Base-by-base conservation (phyloP, 2,888 invertebrate genomes). In the Epirrhoe alternata region DNA sequence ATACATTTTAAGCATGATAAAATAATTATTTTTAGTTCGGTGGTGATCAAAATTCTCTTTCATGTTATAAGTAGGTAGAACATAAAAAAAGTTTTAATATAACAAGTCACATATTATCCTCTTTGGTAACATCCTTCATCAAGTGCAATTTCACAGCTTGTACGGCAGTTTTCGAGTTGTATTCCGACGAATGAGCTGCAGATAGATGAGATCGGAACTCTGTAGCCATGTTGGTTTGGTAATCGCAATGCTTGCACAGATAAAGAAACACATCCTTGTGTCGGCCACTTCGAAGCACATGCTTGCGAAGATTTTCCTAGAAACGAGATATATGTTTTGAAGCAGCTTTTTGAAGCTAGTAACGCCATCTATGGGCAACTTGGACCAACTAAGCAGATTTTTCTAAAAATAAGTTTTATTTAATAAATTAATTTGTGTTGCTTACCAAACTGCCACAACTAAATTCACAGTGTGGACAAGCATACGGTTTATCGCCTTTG, bases 281-380 rank as follows among this genome's bases (percentile, higher is more conserved):
- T 59, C 96, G 95, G 62, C 95, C 95, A 8, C 97, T 97, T 42
- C 95, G 95, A 0, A 97, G 88, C 1, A 97, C 96, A 87, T 98
- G 98, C 80, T 98, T 98, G 5, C 98, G 95, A 10, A 98, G 94
- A 85, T 98, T 98, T 84, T 98, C 98, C 96, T 97, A 86, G 31
- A 61, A 59, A 38, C 38, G 47, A 14, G 14, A 61, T 8, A 5
- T 50, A 1, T 6, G 10, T 30, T n/a, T 12, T 1, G 12, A 56
- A 24, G 14, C 45, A 38, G 1, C 10, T 16, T 38, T 8, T 31
- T 14, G 33, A n/a, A 42, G 42, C 35, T 53, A 10, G 49, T 55
- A 61, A 14, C 64, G 72, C 64, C 69, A 72, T 64, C 70, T 70
- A 42, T 65, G 33, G 59, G 7, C 14, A 7, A 50, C n/a, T 17